Evolutionary conservation across 2,888 invertebrate species (phyloP), one percentile per base, ranked within the genome.

Genomic region (Zootermopsis nevadensis): DNA sequence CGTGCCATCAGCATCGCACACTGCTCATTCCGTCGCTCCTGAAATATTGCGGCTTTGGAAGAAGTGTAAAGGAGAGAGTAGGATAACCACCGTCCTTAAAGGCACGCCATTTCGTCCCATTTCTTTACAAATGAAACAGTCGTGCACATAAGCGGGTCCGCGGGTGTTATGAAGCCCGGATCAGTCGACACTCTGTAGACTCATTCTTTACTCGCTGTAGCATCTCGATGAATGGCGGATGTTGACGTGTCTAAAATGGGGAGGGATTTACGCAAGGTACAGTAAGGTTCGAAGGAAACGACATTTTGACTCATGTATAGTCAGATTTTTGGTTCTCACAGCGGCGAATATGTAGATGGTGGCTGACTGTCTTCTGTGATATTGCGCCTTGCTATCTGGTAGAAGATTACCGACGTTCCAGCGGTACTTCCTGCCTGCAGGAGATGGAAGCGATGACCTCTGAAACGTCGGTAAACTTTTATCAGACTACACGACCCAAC

Each of bases 21-120:
- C 38, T 42, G n/a, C n/a, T n/a, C n/a, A n/a, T n/a, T n/a, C n/a
- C n/a, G 8, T 69, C 22, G 33, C 8, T 33, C 19, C 67, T 4
- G 72, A 72, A 33, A 33, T 33, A 72, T 72, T 31, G 33, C 38
- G 22, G 33, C 33, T 69, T 10, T 69, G 15, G 2, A 27, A 27
- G 60, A 15, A 69, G 69, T 69, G 33, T 33, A 69, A 19, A 31
- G 2, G 69, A 30, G 42, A 12, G 77, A 7, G 48, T 22, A 6
- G 12, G 42, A 48, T 1, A 42, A 6, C 86, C 74, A 55, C 77
- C 77, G 66, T 77, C 84, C 84, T 82, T 80, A 79, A 83, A 83
- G 84, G 85, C 83, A 84, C 83, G 79, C 83, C 74, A 35, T 84
- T 77, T 77, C 81, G 72, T 66, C 80, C 84, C 80, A 60, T 79